A percentile compares a stretch with the other conserved stretches of the same genome.
Conservation (phyloP, 1,140 invertebrate species). For the Tetragnatha versicolor region DNA sequence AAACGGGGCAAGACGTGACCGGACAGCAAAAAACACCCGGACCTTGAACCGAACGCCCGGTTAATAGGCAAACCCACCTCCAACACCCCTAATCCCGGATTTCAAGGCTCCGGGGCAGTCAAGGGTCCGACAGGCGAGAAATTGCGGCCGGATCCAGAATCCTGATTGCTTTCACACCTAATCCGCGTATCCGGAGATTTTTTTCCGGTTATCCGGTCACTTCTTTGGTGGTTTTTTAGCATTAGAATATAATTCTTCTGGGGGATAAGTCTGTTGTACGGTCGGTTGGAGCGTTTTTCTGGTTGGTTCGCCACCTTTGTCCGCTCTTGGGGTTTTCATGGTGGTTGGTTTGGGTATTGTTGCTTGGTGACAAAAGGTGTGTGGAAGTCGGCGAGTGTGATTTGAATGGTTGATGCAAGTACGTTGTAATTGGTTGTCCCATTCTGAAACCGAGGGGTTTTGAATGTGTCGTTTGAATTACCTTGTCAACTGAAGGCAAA, state of each 20-base stretch:
- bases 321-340: neutral
- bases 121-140: slow-evolving; percentile 42
- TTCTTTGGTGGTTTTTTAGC: slow-evolving; percentile 27
- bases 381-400: too few species aligned
- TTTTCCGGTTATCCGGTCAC: neutral
- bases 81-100: slow-evolving; percentile 29
- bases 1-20: too few species aligned
- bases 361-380: neutral
- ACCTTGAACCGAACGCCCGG: neutral
- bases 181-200: slow-evolving; percentile 16
- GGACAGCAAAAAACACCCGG: neutral
- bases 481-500: too few species aligned
- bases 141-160: slow-evolving; percentile 16
- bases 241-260: neutral
- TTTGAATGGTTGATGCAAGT: too few species aligned
- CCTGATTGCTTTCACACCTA: slow-evolving; percentile 46
- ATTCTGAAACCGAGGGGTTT: too few species aligned
- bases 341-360: neutral
- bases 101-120: neutral
- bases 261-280: neutral
- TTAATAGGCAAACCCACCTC: slow-evolving; percentile 8
- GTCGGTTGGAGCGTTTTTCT: slow-evolving; percentile 27
- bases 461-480: too few species aligned
- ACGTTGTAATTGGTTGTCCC: too few species aligned
- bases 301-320: slow-evolving; percentile 21